phyloP scores from a whole-genome alignment of 2,888 invertebrate species.

The Mantis religiosa region DNA sequence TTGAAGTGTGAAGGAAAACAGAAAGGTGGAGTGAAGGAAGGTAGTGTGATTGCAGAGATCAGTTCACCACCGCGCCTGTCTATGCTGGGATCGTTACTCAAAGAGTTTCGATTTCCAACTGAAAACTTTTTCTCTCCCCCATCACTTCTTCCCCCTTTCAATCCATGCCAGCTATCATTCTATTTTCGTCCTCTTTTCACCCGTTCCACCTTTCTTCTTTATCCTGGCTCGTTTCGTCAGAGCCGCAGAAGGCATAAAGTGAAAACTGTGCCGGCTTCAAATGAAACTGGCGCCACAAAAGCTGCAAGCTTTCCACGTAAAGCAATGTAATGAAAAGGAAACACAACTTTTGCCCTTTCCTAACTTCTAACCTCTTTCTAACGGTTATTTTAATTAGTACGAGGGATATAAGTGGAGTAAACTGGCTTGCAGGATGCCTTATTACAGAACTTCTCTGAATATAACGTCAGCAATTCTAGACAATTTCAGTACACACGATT shows the following conservation, averaged over 20 bases:
- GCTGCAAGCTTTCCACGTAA: background rate
- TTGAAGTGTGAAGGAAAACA: background rate
- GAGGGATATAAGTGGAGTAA: too few relatives aligned
- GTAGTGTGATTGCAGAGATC: background rate
- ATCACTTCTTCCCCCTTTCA: background rate
- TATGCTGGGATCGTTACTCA: slow-evolving; percentile 10
- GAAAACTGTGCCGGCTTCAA: background rate
- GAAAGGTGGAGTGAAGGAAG: background rate
- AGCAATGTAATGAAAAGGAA: background rate
- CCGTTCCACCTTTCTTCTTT: background rate
- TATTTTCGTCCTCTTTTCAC: background rate
- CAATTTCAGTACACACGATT: too few relatives aligned
- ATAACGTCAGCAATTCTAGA: too few relatives aligned
- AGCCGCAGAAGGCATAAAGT: background rate
- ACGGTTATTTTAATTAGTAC: too few relatives aligned
- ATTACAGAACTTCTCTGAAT: too few relatives aligned
- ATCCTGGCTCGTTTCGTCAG: background rate
- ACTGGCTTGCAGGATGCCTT: too few relatives aligned
- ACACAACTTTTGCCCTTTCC: too few relatives aligned
- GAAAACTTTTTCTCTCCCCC: background rate
- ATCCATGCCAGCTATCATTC: background rate
- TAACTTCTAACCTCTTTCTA: too few relatives aligned
- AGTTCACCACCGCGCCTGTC: background rate
- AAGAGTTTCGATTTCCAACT: background rate
- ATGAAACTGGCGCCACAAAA: background rate